These are phyloP conservation scores for Lacanobia wlatinum DNA, from an alignment of 2,888 invertebrate species.

Conservation along the genomic window DNA sequence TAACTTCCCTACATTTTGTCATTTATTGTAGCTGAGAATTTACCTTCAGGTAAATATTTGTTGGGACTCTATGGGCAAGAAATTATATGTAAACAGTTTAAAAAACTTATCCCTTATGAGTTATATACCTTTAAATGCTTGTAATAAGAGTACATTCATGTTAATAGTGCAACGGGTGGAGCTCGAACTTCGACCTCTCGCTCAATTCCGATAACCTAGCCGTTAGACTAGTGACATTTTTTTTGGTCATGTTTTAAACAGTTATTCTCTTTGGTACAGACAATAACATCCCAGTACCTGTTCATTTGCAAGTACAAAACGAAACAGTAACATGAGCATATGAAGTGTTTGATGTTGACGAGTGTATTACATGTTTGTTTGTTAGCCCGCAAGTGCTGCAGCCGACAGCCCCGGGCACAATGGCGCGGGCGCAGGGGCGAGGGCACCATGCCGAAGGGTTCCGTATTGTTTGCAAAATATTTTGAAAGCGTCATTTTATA, in stretches of 20 bases:
- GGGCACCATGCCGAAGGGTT: constrained; percentile 80
- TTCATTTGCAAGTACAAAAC: constrained; percentile 33
- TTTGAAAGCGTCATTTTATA: constrained; percentile 90
- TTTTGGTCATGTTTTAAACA: not conserved
- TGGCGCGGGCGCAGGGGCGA: constrained; percentile 75
- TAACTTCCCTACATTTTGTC: no score
- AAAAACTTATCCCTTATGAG: not conserved
- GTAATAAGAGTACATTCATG: not conserved
- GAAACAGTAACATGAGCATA: constrained; percentile 43
- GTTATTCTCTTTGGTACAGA: not conserved
- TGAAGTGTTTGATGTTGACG: constrained; percentile 62
- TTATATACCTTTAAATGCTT: not conserved
- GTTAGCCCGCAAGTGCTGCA: constrained; percentile 76
- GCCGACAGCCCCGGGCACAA: constrained; percentile 79
- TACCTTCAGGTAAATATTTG: no score
- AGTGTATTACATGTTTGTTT: constrained; percentile 67
- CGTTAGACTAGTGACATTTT: not conserved
- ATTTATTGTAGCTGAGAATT: no score
- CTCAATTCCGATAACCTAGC: not conserved
- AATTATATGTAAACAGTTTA: not conserved
- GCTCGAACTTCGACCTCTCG: not conserved
- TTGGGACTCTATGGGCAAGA: no score
- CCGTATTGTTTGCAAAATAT: constrained; percentile 90
- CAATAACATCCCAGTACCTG: constrained; percentile 17
- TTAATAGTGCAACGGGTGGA: not conserved